Evolutionary conservation across 2,888 invertebrate genomes (phyloP).

Genomic region (Hypomecis punctinalis): DNA sequence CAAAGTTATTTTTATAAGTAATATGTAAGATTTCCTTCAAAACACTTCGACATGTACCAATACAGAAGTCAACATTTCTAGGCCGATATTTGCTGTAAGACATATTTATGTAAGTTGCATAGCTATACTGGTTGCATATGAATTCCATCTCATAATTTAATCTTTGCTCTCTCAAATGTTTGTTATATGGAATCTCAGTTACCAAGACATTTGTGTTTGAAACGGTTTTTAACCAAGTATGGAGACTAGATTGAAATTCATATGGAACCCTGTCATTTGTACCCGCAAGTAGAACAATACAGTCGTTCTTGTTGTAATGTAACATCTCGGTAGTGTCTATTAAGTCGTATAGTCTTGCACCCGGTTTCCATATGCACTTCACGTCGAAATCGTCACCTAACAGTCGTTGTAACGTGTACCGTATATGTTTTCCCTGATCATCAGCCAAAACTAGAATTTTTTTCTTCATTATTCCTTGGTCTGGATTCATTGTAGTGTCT

Average conservation of each 20-base stretch:
- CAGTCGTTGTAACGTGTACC: background rate
- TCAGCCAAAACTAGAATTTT: background rate
- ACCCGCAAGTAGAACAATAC: background rate
- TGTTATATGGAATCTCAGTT: background rate
- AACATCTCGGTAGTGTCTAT: background rate
- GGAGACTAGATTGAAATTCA: background rate
- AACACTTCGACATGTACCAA: background rate
- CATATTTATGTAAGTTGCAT: background rate
- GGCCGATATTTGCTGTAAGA: background rate
- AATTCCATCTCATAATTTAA: background rate
- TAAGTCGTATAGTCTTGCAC: background rate
- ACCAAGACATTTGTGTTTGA: too few species aligned
- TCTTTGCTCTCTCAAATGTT: background rate
- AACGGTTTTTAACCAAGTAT: background rate
- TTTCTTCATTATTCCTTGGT: too few species aligned
- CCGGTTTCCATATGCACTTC: background rate
- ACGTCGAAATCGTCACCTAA: background rate
- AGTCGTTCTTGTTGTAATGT: background rate
- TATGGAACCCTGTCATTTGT: background rate
- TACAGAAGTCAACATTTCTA: background rate
- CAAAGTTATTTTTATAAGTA: background rate
- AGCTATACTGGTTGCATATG: background rate
- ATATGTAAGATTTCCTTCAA: background rate
- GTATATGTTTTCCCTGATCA: background rate
- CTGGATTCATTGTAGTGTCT: too few species aligned